phyloP scores from a whole-genome alignment of 2,888 invertebrate species.

The Loripinus fragilis region DNA sequence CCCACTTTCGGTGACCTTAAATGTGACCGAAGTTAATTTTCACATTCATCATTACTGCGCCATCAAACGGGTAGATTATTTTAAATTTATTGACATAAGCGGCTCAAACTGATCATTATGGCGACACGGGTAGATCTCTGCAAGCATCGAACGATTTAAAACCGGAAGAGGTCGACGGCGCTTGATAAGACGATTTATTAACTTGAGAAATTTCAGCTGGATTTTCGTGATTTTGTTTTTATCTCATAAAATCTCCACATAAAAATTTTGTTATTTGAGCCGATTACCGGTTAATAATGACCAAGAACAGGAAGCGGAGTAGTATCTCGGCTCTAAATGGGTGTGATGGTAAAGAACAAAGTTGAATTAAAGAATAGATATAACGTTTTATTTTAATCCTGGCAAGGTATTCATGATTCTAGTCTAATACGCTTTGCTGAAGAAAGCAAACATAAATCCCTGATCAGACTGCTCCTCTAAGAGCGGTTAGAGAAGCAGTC shows the following conservation, averaged over 20 bases:
- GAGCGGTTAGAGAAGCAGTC: no score
- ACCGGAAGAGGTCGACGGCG: constrained; percentile 59
- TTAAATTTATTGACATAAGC: constrained; percentile 46
- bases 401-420: no score
- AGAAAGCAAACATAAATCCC: no score
- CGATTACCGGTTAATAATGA: not conserved
- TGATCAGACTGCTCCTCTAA: no score
- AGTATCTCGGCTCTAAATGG: no score
- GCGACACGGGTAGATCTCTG: constrained; percentile 41
- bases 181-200: constrained; percentile 54
- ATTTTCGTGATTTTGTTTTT: constrained; percentile 5
- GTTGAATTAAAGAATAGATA: no score
- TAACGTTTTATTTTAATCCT: no score
- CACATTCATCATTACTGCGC: constrained; percentile 30
- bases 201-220: constrained; percentile 12
- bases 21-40: constrained; percentile 52
- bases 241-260: constrained; percentile 6
- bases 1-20: constrained; percentile 39
- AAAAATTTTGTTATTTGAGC: constrained; percentile 5
- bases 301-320: no score
- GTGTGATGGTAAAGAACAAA: no score
- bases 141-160: constrained; percentile 34
- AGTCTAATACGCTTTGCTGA: no score
- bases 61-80: constrained; percentile 46
- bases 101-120: constrained; percentile 41